These are phyloP conservation scores for Sphenodon punctatus DNA, from an alignment of 2,797 vertebrate species.

Conservation along the genomic window DNA sequence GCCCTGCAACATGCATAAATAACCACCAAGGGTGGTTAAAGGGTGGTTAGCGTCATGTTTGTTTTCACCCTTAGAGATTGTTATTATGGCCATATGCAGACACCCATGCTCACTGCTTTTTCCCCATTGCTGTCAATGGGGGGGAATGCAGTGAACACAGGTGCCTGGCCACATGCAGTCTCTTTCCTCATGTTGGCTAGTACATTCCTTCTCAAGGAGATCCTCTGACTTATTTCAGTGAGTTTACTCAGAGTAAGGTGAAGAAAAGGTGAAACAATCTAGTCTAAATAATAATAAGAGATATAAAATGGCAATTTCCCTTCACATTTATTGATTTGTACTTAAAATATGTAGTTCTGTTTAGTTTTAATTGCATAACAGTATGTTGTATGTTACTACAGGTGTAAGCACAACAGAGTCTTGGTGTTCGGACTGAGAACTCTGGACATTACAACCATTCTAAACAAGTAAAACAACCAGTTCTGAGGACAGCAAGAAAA, in stretches of 20 bases:
- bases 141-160: too few relatives aligned
- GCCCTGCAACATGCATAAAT: too few relatives aligned
- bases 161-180: neutral
- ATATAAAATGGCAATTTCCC: neutral
- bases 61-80: too few relatives aligned
- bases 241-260: neutral
- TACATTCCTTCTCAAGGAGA: neutral
- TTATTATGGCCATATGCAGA: too few relatives aligned
- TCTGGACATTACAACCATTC: neutral
- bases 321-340: neutral
- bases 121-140: too few relatives aligned
- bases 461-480: neutral
- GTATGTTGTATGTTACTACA: neutral
- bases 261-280: neutral
- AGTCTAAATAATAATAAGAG: neutral
- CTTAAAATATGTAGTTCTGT: too few relatives aligned
- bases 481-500: neutral
- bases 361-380: neutral
- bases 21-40: too few relatives aligned
- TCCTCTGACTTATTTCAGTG: accelerated
- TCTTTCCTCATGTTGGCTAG: neutral
- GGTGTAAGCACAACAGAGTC: neutral
- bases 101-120: too few relatives aligned
- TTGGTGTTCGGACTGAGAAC: neutral
- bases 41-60: too few relatives aligned